Base-by-base conservation (phyloP, 2,113 vertebrate genomes). In the Arizona elegans region DNA sequence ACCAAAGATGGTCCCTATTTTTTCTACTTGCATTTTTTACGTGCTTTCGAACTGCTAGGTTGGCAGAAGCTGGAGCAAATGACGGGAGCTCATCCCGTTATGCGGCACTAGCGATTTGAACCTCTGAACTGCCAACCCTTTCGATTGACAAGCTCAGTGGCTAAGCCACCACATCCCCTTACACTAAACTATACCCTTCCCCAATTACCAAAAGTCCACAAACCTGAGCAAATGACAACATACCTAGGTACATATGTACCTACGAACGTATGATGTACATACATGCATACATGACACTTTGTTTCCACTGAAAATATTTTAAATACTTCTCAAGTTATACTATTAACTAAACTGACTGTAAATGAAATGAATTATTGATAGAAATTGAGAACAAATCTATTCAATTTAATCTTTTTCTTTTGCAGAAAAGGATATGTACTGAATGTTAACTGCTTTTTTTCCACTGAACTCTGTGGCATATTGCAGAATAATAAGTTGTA, bases 401-500 rank as follows among this genome's bases (percentile, higher is more conserved):
- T 95, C 95, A 96, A 96, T 96, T 92, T 94, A 94, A 95, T 95
- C 95, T 95, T 38, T 95, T 65, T 96, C 62, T 96, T 8, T 38
- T 93, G 75, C 50, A 91, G 92, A 95, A 90, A 90, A 47, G 55
- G 96, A 92, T 96, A 58, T 1, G 87, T 43, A 91, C 93, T 1
- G 88, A 43, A 91, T 94, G 43, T 87, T 38, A 96, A 54, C 90
- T 94, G 55, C 91, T 89, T 94, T 94, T 96, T 95, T 91, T 92
- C 0, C 15, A 13, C 29, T 43, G 38, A 43, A 0, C 38, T 96
- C 89, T 92, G 24, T 91, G 53, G 52, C 92, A 65, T 91, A 97
- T 89, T 94, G 94, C 9, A 93, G 95, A 97, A 97, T 94, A 95
- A 94, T 91, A 97, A 95, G 88, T 90, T 96, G 86, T 58, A 97